Evolutionary conservation across 2,113 vertebrate genomes (phyloP).

Genomic region (Rhizomys pruinosus): DNA sequence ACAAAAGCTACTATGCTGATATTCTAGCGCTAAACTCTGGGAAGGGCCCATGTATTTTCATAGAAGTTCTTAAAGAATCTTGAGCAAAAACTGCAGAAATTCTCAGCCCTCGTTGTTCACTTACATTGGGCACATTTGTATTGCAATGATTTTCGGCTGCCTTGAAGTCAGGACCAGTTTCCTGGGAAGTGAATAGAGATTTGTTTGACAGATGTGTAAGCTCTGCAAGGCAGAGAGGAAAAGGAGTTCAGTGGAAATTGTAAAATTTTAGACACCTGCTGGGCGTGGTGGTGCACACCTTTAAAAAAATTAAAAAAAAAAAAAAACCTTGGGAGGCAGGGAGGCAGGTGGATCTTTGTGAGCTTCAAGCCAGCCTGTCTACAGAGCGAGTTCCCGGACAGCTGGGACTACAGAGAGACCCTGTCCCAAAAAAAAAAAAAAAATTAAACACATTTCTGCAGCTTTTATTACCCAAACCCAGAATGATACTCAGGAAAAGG

Average conservation of each 20-base stretch:
- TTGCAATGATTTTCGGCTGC: conserved; percentile 34
- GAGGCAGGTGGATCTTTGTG: too few relatives aligned
- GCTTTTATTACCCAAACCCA: conserved; percentile 22
- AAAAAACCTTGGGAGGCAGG: too few relatives aligned
- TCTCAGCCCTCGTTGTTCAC: not conserved
- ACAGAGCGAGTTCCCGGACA: too few relatives aligned
- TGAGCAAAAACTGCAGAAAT: conserved; percentile 21
- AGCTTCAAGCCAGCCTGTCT: too few relatives aligned
- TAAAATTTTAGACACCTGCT: not conserved
- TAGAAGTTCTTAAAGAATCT: conserved; percentile 27
- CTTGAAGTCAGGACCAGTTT: conserved; percentile 11
- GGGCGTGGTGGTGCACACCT: too few relatives aligned
- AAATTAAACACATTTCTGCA: too few relatives aligned
- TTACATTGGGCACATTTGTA: conserved; percentile 39
- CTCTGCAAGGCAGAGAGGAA: conserved; percentile 49
- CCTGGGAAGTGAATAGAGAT: conserved; percentile 65
- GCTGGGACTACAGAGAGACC: too few relatives aligned
- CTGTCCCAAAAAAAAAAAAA: too few relatives aligned
- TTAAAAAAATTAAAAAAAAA: too few relatives aligned
- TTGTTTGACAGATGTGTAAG: conserved; percentile 51
- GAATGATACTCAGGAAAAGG: not conserved
- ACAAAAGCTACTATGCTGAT: conserved; percentile 24
- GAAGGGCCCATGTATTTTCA: not conserved
- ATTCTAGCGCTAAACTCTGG: conserved; percentile 13
- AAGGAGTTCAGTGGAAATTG: conserved; percentile 28